Conservation (phyloP, 2,113 vertebrate genomes). For the Monarcha castaneiventris region DNA sequence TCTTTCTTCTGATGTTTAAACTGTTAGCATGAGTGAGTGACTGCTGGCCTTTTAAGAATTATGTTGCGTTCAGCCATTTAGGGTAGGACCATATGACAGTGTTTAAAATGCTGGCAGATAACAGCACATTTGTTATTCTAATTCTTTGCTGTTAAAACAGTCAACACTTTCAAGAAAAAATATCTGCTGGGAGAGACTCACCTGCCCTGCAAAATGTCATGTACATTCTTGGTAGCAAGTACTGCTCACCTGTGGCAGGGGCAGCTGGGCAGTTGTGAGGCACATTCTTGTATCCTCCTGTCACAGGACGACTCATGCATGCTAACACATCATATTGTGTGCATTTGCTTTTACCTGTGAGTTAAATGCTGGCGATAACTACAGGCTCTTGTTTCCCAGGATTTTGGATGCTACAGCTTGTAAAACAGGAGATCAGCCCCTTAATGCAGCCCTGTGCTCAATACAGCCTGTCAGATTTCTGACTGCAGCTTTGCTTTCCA, state of each 20-base stretch:
- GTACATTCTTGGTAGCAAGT: fast-evolving
- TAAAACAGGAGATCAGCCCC: not conserved
- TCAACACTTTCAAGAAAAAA: not conserved
- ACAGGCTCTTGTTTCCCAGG: not conserved
- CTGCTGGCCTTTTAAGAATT: not conserved
- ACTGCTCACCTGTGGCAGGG: fast-evolving
- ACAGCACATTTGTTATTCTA: not conserved
- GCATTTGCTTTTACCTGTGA: not conserved
- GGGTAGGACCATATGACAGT: not conserved
- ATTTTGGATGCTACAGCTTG: not conserved
- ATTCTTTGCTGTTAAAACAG: not conserved
- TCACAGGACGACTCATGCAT: not conserved
- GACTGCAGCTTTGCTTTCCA: not conserved
- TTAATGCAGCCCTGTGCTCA: not conserved
- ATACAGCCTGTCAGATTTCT: not conserved
- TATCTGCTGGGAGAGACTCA: not conserved
- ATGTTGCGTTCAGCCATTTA: not conserved
- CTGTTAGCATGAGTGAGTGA: not conserved
- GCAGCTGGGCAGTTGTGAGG: not conserved
- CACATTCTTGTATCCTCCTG: not conserved
- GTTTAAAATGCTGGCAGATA: not conserved
- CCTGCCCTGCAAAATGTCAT: not conserved
- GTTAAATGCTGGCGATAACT: not conserved
- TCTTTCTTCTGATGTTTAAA: not conserved
- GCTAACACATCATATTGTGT: not conserved